Conservation (phyloP, 92 coral and sea anemone species). For the Parazoanthus swiftii region DNA sequence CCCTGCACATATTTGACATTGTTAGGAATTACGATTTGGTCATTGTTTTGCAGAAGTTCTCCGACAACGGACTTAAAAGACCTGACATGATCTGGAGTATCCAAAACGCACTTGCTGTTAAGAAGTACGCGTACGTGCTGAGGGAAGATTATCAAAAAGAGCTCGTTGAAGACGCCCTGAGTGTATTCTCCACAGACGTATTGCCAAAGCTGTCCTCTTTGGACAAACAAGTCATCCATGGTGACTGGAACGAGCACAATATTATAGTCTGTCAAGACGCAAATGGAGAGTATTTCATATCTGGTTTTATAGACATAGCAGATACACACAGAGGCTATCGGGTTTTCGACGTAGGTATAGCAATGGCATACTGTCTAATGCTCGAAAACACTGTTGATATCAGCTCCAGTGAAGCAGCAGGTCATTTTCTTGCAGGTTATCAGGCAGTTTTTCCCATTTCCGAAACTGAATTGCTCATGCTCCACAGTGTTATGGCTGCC, state of each 20-base stretch:
- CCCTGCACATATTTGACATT: not conserved
- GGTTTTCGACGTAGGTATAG: conserved; percentile 66
- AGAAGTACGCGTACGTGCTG: conserved; percentile 6
- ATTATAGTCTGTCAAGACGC: conserved; percentile 8
- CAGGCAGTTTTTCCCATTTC: conserved; percentile 61
- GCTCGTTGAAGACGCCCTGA: conserved; percentile 14
- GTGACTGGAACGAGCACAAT: conserved; percentile 42
- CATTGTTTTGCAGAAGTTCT: conserved; percentile 21
- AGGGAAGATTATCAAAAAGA: conserved; percentile 4
- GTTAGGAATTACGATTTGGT: not conserved
- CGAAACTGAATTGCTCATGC: conserved; percentile 49
- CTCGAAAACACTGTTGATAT: conserved; percentile 23
- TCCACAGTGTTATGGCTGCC: conserved; percentile 48
- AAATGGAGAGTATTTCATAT: conserved; percentile 8
- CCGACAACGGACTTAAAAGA: conserved; percentile 23
- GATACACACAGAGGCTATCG: conserved; percentile 60
- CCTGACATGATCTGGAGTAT: conserved; percentile 19
- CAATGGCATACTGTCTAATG: conserved; percentile 49
- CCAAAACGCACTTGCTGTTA: conserved; percentile 6
- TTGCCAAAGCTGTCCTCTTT: not conserved
- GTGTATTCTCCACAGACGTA: conserved; percentile 19
- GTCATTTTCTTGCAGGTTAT: conserved; percentile 67
- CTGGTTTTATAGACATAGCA: conserved; percentile 68
- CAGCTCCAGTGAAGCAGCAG: conserved; percentile 49
- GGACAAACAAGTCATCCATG: conserved; percentile 40